Evolutionary conservation across 2,797 vertebrate species (phyloP).

Genomic region (Gymnoscopelus microlampas): DNA sequence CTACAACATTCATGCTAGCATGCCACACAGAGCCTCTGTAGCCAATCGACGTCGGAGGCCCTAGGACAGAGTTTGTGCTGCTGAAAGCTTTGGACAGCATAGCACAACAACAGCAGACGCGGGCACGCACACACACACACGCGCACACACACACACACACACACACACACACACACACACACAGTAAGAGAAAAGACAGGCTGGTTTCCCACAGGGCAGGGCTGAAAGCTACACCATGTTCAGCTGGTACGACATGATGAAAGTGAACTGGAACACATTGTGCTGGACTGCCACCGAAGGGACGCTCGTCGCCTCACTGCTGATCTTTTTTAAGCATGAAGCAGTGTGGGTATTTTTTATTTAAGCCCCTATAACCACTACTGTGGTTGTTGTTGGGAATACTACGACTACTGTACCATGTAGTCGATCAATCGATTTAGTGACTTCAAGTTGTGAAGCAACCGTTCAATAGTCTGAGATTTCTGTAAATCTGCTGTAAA

Average conservation of each 20-base stretch:
- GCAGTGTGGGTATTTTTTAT: conserved; percentile 78
- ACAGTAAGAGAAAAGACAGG: conserved; percentile 70
- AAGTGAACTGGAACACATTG: conserved; percentile 84
- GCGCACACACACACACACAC: conserved; percentile 7
- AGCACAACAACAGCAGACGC: conserved; percentile 52
- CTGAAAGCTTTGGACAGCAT: conserved; percentile 75
- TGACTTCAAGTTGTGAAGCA: conserved; percentile 68
- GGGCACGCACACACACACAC: neutral
- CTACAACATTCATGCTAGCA: conserved; percentile 71
- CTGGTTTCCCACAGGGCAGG: conserved; percentile 81
- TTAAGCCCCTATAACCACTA: conserved; percentile 46
- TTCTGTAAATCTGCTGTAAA: conserved; percentile 55
- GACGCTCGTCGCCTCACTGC: conserved; percentile 66
- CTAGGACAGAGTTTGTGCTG: conserved; percentile 69
- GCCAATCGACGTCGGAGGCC: conserved; percentile 77
- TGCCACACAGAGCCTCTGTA: conserved; percentile 71
- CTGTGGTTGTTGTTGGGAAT: conserved; percentile 50
- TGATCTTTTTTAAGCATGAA: conserved; percentile 82
- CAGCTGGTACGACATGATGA: conserved; percentile 83
- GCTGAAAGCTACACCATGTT: conserved; percentile 83
- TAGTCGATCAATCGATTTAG: conserved; percentile 66
- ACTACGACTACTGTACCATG: conserved; percentile 44
- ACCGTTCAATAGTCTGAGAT: conserved; percentile 49
- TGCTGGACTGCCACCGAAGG: conserved; percentile 80
- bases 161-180: neutral